Percentiles rank a stretch among this genome's conserved stretches.
These are phyloP conservation scores for Pristionchus entomophagus DNA, from an alignment of 2,888 invertebrate species.

Conservation along the genomic window DNA sequence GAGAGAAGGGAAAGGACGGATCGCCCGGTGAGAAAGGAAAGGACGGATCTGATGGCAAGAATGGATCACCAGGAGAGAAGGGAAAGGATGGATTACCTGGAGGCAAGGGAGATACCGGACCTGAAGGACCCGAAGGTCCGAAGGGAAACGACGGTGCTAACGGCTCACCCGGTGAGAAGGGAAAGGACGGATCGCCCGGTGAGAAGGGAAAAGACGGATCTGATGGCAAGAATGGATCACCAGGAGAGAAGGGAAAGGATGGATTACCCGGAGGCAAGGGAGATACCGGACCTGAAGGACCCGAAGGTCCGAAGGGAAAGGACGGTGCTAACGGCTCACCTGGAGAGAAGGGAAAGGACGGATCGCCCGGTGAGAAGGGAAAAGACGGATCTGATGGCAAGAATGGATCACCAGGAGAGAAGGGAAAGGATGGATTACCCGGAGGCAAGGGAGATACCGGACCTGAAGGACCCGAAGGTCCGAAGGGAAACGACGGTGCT, in stretches of 20 bases:
- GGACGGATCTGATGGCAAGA: background rate
- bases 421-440: too few relatives aligned
- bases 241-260: background rate
- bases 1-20: too few relatives aligned
- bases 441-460: too few relatives aligned
- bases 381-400: too few relatives aligned
- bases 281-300: too few relatives aligned
- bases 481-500: background rate
- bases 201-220: background rate
- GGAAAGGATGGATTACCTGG: too few relatives aligned
- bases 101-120: background rate
- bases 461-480: background rate
- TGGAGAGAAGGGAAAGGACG: too few relatives aligned
- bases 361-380: too few relatives aligned
- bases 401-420: too few relatives aligned
- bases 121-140: background rate
- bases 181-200: background rate
- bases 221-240: background rate
- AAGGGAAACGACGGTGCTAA: background rate
- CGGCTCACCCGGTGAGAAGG: background rate
- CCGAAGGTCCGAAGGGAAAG: background rate
- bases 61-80: background rate
- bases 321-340: too few relatives aligned
- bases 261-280: background rate
- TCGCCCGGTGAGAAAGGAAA: background rate